Evolutionary conservation across 2,888 invertebrate genomes (phyloP).

Genomic region (Papilio protenor): DNA sequence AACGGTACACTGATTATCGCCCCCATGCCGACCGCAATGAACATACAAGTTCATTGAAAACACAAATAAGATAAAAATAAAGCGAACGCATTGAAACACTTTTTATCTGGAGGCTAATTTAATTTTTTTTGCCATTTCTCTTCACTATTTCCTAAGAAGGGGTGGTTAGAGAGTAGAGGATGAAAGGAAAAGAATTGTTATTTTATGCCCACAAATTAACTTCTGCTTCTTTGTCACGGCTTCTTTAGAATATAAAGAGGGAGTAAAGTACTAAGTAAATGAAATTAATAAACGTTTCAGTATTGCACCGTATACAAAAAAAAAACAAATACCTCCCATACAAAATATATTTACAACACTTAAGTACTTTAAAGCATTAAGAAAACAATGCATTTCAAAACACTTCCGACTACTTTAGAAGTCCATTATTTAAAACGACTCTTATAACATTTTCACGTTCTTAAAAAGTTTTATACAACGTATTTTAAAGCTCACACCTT

Average conservation of each 20-base stretch:
- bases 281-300: neutral
- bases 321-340: neutral
- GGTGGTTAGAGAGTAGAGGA: neutral
- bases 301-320: neutral
- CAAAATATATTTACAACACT: neutral
- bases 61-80: conserved; percentile 10
- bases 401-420: conserved; percentile 3
- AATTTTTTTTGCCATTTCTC: neutral
- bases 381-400: conserved; percentile 3
- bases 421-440: conserved; percentile 12
- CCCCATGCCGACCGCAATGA: conserved; percentile 45
- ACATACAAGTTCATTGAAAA: conserved; percentile 27
- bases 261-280: neutral
- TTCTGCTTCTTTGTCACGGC: neutral
- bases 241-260: neutral
- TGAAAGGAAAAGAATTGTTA: neutral
- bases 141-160: neutral
- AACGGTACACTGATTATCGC: conserved; percentile 63
- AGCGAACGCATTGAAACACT: neutral
- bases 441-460: conserved; percentile 8
- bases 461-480: neutral
- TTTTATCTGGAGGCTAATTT: neutral
- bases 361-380: neutral
- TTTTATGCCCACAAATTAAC: neutral
- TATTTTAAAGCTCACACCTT: neutral